Conservation (phyloP, 2,888 invertebrate genomes). For the Neoaliturus tenellus region DNA sequence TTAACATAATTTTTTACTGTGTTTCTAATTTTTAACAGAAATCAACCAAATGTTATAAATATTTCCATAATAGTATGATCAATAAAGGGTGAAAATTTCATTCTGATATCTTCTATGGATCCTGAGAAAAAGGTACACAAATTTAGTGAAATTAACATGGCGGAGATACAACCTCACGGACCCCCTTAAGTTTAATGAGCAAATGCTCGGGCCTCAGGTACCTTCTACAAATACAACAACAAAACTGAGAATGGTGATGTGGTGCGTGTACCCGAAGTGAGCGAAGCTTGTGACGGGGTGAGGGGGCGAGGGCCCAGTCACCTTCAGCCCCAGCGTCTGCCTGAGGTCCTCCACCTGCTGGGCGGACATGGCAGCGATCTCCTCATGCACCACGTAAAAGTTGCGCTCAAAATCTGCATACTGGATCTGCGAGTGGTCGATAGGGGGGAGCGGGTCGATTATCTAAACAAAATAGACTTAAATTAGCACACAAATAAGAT, state of each 20-base stretch:
- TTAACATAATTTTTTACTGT: no score
- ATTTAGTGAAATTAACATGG: no score
- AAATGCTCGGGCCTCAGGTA: not conserved
- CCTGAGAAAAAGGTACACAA: no score
- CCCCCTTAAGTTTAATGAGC: no score
- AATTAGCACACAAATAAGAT: no score
- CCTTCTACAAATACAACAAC: not conserved
- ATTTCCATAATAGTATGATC: no score
- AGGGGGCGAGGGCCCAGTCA: constrained; percentile 91
- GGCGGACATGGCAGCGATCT: constrained; percentile 84
- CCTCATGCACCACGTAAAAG: constrained; percentile 96
- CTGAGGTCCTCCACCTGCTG: constrained; percentile 87
- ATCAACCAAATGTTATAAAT: no score
- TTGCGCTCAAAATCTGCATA: constrained; percentile 95
- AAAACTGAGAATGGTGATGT: not conserved
- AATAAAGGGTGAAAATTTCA: no score
- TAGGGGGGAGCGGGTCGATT: constrained; percentile 96
- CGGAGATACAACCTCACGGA: no score
- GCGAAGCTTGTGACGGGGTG: constrained; percentile 97
- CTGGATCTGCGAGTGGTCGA: constrained; percentile 93
- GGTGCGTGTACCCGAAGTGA: constrained; percentile 85
- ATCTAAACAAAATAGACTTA: no score
- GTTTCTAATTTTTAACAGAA: no score
- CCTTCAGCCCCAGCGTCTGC: constrained; percentile 89
- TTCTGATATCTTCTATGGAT: no score